Base-by-base conservation (phyloP, 2,113 vertebrate genomes). In the Nerophis ophidion region DNA sequence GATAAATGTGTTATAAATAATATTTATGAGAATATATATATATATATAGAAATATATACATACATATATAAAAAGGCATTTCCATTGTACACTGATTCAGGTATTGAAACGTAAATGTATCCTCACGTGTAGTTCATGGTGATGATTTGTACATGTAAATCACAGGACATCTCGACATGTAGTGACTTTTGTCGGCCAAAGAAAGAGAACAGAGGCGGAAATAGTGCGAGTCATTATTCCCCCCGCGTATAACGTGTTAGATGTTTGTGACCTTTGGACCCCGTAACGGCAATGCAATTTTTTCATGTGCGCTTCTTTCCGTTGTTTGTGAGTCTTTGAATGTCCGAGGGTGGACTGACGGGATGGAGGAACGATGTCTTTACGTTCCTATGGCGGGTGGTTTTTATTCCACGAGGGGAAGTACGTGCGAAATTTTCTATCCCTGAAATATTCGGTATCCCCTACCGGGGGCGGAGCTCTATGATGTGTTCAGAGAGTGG, bases 161-260 rank as follows among this genome's bases (percentile, higher is more conserved):
- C 67, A 76, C 45, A 33, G 57, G 26, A 65, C 40, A 40, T 65
- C 51, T 75, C 71, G 71, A 80, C 83, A 77, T 84, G 65, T 81
- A 68, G 80, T 85, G 82, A 87, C 71, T 80, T 26, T 77, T 74
- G 86, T 85, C 76, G 81, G 86, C 88, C 89, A 91, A 91, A 90
- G 89, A 90, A 84, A 80, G 76, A 48, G 44, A 86, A 72, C 66
- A 19, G 13, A 47, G 26, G 19, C 60, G 63, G 75, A 75, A 80
- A 76, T 71, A 58, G 66, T 84, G 74, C 76, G 55, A 77, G 82
- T 73, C 69, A 74, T 79, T 6, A 50, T 80, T 66, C 26, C 75
- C 77, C 77, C 82, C 75, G 57, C 70, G 69, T 72, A 33, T 45
- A 70, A 74, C 50, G 70, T 68, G 10, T 38, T 78, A 69, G 73